These are phyloP conservation scores for Orius insidiosus DNA, from an alignment of 1,140 invertebrate species.

Conservation along the genomic window DNA sequence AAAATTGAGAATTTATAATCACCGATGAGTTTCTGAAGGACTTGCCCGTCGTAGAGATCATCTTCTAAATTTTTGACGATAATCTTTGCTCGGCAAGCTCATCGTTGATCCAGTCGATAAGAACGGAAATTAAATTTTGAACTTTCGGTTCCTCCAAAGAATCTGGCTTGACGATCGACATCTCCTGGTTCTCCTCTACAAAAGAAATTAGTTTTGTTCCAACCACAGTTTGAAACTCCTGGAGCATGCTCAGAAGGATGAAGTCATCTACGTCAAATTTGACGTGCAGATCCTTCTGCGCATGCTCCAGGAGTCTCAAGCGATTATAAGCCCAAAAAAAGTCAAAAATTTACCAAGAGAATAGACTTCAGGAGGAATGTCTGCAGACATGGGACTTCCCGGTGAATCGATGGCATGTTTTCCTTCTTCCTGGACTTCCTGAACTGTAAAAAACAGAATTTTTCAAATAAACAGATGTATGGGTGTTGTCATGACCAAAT, in stretches of 20 bases:
- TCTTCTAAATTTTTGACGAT: slow-evolving; percentile 95
- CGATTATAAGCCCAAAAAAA: no score
- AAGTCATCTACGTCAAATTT: no score
- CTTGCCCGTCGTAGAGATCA: slow-evolving; percentile 97
- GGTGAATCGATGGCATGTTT: slow-evolving; percentile 94
- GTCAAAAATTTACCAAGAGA: slow-evolving; percentile 66
- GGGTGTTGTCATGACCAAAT: neutral
- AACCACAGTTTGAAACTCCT: no score
- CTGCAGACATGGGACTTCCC: slow-evolving; percentile 62
- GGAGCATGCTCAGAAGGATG: no score
- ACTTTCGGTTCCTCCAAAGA: slow-evolving; percentile 77
- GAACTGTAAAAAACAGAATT: slow-evolving; percentile 42
- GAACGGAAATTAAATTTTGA: slow-evolving; percentile 64
- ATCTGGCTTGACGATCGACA: slow-evolving; percentile 83
- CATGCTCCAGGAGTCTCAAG: no score
- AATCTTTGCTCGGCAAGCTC: slow-evolving; percentile 87
- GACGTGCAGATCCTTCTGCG: no score
- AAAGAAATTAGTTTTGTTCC: no score
- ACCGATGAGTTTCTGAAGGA: slow-evolving; percentile 89
- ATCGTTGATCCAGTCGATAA: slow-evolving; percentile 98
- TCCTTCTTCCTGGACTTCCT: slow-evolving; percentile 88
- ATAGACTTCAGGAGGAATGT: slow-evolving; percentile 84
- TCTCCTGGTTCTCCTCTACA: slow-evolving; percentile 86
- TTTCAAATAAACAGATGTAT: neutral
- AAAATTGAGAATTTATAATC: no score